These are phyloP conservation scores for Taenioides sp. DNA, from an alignment of 2,797 vertebrate species.

Conservation along the genomic window DNA sequence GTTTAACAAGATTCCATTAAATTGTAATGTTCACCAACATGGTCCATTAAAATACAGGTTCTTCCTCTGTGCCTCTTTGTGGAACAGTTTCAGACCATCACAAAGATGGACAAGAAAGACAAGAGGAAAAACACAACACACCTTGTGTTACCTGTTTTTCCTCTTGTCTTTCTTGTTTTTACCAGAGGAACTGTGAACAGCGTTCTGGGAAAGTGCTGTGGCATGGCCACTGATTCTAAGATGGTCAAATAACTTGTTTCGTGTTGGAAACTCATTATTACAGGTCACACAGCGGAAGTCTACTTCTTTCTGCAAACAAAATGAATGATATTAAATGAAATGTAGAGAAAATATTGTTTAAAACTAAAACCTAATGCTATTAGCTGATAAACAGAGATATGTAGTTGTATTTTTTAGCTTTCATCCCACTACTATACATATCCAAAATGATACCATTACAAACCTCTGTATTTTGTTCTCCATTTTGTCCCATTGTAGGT, in stretches of 20 bases:
- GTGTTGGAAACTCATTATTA: conserved; percentile 83
- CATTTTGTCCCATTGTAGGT: conserved; percentile 57
- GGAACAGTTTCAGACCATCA: not conserved
- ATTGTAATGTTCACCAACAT: not conserved
- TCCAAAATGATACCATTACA: conserved; percentile 8
- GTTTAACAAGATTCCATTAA: not conserved
- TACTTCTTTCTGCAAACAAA: conserved; percentile 74
- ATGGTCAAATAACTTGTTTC: conserved; percentile 96
- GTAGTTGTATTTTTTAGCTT: no score
- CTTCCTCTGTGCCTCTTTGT: not conserved
- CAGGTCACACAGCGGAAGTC: conserved; percentile 85
- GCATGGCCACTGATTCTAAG: conserved; percentile 90
- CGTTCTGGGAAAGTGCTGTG: conserved; percentile 66
- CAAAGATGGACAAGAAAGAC: not conserved
- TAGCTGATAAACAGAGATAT: no score
- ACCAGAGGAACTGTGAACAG: conserved; percentile 40
- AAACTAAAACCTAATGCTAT: no score
- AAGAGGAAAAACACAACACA: no score
- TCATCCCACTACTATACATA: no score
- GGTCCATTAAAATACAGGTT: conserved; percentile 15
- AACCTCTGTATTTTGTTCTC: conserved; percentile 76
- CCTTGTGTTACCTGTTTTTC: conserved; percentile 84
- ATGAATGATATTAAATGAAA: not conserved
- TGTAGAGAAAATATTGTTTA: no score
- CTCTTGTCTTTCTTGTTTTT: conserved; percentile 88